A percentile compares a stretch with the other conserved stretches of the same genome.
These are phyloP conservation scores for Urosaurus nigricauda DNA, from an alignment of 2,797 vertebrate species.

Conservation along the genomic window DNA sequence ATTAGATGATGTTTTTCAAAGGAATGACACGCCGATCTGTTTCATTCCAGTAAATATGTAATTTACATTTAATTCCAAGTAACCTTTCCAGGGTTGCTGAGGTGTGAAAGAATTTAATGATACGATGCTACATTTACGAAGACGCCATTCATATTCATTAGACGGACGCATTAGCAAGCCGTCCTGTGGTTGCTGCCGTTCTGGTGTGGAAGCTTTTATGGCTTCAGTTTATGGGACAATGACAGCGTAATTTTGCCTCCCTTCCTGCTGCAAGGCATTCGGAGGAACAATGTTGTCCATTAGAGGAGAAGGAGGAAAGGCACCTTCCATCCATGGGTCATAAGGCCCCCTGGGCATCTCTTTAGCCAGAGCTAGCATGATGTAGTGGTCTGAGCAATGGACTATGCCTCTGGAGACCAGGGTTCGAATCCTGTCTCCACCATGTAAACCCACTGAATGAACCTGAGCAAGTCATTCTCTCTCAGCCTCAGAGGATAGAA, in stretches of 20 bases:
- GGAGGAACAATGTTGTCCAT: neutral
- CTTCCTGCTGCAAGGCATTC: neutral
- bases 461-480: too few species aligned
- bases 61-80: constrained; percentile 89
- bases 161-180: constrained; percentile 77
- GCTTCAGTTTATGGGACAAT: constrained; percentile 67
- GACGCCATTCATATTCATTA: constrained; percentile 89
- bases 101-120: constrained; percentile 84
- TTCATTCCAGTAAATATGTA: constrained; percentile 86
- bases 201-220: constrained; percentile 66
- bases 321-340: neutral
- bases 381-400: too few species aligned
- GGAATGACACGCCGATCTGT: constrained; percentile 74
- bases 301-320: constrained; percentile 59
- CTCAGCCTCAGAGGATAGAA: too few species aligned
- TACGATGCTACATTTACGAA: constrained; percentile 77
- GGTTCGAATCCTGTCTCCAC: too few species aligned
- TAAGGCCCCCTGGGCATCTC: too few species aligned
- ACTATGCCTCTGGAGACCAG: too few species aligned
- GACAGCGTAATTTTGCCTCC: constrained; percentile 33
- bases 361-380: too few species aligned
- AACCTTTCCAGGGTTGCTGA: constrained; percentile 82
- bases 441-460: too few species aligned
- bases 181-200: constrained; percentile 64
- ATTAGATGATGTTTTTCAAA: constrained; percentile 64